Conservation (phyloP, 2,797 vertebrate genomes). For the Remorina albescens region DNA sequence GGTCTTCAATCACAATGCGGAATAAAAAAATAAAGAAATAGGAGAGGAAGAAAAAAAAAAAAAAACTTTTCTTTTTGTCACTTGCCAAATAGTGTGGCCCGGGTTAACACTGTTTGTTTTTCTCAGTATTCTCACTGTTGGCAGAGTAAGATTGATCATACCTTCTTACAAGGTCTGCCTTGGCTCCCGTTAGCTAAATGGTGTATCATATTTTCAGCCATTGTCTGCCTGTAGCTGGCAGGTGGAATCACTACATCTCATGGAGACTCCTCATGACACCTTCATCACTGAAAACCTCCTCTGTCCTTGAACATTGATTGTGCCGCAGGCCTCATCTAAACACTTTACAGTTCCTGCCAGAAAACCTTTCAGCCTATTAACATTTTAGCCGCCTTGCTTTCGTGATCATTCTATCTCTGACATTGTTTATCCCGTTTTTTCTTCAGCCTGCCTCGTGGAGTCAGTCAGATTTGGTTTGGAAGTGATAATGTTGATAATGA, state of each 20-base stretch:
- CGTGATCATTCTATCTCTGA: slow-evolving; percentile 47
- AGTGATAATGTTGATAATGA: slow-evolving; percentile 27
- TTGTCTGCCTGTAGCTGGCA: slow-evolving; percentile 67
- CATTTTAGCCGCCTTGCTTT: slow-evolving; percentile 51
- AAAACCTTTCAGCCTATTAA: slow-evolving; percentile 76
- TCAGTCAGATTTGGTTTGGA: slow-evolving; percentile 19
- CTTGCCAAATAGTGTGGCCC: slow-evolving; percentile 33
- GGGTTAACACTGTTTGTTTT: slow-evolving; percentile 37
- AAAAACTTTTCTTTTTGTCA: slow-evolving; percentile 27
- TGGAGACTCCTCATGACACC: slow-evolving; percentile 66
- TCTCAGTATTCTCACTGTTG: slow-evolving; percentile 35
- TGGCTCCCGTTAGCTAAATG: slow-evolving; percentile 68
- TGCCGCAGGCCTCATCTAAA: slow-evolving; percentile 66
- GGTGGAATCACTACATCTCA: slow-evolving; percentile 69
- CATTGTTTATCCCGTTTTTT: slow-evolving; percentile 48
- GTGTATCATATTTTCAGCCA: slow-evolving; percentile 69
- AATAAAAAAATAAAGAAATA: not conserved
- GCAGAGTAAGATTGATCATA: slow-evolving; percentile 61
- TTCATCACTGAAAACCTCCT: slow-evolving; percentile 70
- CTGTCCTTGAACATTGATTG: slow-evolving; percentile 79
- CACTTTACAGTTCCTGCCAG: slow-evolving; percentile 68
- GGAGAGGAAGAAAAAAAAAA: no score
- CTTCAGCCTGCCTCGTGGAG: slow-evolving; percentile 8
- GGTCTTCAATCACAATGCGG: slow-evolving; percentile 24
- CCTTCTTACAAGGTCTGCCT: slow-evolving; percentile 65